These are phyloP conservation scores for Anthonomus grandis DNA, from an alignment of 1,140 invertebrate genomes.

Conservation along the genomic window DNA sequence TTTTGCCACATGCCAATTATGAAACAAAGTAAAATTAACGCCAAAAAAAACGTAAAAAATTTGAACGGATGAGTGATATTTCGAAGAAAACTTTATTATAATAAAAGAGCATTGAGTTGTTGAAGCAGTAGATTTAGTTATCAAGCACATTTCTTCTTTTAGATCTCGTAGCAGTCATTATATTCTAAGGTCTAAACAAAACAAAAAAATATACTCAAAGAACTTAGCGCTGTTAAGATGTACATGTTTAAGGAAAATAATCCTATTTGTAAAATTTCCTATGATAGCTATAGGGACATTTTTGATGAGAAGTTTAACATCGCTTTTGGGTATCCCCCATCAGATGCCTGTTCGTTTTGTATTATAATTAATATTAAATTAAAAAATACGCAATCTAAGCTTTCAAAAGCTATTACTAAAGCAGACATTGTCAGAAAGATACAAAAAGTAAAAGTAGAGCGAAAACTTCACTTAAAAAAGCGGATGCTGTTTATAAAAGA, in stretches of 20 bases:
- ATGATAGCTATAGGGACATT: neutral
- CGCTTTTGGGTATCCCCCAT: neutral
- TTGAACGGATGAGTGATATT: neutral
- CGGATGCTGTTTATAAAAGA: neutral
- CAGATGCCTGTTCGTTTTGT: neutral
- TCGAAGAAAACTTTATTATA: neutral
- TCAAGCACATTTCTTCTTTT: neutral
- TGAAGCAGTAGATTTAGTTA: neutral
- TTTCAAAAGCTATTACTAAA: neutral
- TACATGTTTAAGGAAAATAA: conserved; percentile 5
- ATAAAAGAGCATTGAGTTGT: neutral
- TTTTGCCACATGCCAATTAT: neutral
- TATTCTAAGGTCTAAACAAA: neutral
- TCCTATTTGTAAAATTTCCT: conserved; percentile 5
- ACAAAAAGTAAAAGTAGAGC: neutral
- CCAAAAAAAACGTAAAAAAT: neutral
- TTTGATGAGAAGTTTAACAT: neutral
- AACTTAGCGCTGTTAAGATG: neutral
- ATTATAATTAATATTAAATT: neutral
- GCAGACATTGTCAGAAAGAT: neutral
- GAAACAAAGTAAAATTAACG: neutral
- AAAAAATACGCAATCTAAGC: neutral
- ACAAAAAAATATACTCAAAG: neutral
- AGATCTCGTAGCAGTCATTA: neutral
- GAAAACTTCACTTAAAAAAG: conserved; percentile 2